Percentiles rank a stretch among this genome's conserved stretches.
Evolutionary conservation across 2,888 invertebrate species (phyloP).

Genomic region (Hipparchia sbordonii): DNA sequence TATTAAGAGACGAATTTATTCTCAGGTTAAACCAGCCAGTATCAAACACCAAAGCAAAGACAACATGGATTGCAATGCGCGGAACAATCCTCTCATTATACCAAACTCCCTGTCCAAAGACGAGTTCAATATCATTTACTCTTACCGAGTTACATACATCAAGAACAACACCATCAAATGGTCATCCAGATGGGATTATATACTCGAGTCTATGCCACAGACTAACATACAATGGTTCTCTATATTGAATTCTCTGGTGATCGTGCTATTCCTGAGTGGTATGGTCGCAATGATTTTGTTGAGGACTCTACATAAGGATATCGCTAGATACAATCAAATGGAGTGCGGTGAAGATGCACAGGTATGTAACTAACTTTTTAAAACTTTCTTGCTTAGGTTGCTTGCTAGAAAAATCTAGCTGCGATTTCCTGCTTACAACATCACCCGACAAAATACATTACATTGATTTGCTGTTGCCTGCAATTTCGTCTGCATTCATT

Average conservation of each 20-base stretch:
- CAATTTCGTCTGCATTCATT: no score
- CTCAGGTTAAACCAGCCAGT: constrained; percentile 79
- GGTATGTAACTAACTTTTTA: constrained; percentile 76
- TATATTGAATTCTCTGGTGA: constrained; percentile 98
- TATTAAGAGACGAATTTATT: background rate
- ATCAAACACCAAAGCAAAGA: constrained; percentile 77
- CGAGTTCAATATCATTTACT: constrained; percentile 88
- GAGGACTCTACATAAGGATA: constrained; percentile 98
- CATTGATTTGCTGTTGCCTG: no score
- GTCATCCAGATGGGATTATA: constrained; percentile 99
- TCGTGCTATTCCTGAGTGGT: constrained; percentile 97
- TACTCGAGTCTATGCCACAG: constrained; percentile 98
- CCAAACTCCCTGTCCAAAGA: constrained; percentile 79
- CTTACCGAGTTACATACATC: constrained; percentile 93
- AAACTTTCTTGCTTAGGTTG: background rate
- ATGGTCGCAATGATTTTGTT: constrained; percentile 99
- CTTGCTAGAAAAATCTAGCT: no score
- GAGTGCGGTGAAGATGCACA: constrained; percentile 95
- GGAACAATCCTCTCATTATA: constrained; percentile 87
- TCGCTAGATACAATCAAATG: constrained; percentile 98
- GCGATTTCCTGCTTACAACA: no score
- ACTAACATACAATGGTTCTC: constrained; percentile 99
- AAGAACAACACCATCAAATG: constrained; percentile 94
- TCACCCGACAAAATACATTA: no score
- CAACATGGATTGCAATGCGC: constrained; percentile 75